Evolutionary conservation across 30 jellyfish, hydroid and myxozoan species (phyloP).

Genomic region (Turritopsis dohrnii): DNA sequence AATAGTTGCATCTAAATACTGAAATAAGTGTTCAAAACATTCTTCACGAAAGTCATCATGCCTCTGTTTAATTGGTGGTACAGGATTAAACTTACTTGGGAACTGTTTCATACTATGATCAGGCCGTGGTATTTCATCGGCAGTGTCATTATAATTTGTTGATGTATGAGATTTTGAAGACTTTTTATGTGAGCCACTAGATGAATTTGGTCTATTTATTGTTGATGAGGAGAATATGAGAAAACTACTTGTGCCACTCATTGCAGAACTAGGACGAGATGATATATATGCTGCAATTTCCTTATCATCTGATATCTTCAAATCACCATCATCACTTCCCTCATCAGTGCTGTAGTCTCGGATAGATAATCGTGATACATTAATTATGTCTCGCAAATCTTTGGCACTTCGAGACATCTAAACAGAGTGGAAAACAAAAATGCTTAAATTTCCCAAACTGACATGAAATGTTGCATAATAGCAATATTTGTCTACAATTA

Average conservation of each 20-base stretch:
- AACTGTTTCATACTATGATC: background rate
- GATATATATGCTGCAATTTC: background rate
- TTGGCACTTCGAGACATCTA: constrained; percentile 55
- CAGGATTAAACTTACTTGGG: background rate
- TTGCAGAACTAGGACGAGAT: constrained; percentile 35
- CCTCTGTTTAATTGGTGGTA: constrained; percentile 5
- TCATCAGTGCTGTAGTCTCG: constrained; percentile 45
- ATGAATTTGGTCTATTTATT: constrained; percentile 12
- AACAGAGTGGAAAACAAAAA: background rate
- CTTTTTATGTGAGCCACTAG: background rate
- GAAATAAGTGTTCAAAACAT: constrained; percentile 42
- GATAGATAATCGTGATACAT: constrained; percentile 64
- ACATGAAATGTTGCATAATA: too few relatives aligned
- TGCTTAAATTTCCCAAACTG: background rate
- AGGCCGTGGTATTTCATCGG: background rate
- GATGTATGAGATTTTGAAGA: background rate
- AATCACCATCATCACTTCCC: constrained; percentile 22
- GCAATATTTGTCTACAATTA: too few relatives aligned
- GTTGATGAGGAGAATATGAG: constrained; percentile 7
- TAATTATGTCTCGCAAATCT: constrained; percentile 68
- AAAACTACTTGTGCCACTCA: constrained; percentile 34
- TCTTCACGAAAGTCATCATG: background rate
- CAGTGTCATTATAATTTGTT: background rate
- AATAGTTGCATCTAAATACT: constrained; percentile 56
- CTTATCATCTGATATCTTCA: background rate